Conservation (phyloP, 2,113 vertebrate species). For the Andinoacara biseriatus region DNA sequence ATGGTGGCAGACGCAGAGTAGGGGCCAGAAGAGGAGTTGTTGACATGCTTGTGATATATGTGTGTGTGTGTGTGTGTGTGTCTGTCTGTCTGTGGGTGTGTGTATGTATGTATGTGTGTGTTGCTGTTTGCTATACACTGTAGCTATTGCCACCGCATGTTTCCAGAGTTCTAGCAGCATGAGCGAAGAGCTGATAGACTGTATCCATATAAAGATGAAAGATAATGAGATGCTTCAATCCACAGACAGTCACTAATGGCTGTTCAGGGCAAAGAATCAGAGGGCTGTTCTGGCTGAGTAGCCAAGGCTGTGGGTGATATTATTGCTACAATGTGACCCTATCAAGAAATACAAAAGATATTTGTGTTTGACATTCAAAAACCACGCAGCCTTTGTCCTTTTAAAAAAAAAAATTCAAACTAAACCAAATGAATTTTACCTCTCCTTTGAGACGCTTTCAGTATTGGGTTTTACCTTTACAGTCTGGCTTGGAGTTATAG, state of each 20-base stretch:
- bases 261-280: slow-evolving; percentile 54
- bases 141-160: slow-evolving; percentile 27
- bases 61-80: not conserved
- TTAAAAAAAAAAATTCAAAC: not conserved
- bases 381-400: not conserved
- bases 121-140: not conserved
- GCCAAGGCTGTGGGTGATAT: slow-evolving; percentile 33
- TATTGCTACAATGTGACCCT: slow-evolving; percentile 44
- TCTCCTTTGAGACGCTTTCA: slow-evolving; percentile 19
- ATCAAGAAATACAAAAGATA: slow-evolving; percentile 40
- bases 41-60: slow-evolving; percentile 23
- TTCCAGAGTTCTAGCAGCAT: slow-evolving; percentile 30
- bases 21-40: slow-evolving; percentile 14
- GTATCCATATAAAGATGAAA: slow-evolving; percentile 61
- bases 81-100: not conserved
- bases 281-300: slow-evolving; percentile 55
- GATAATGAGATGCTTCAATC: slow-evolving; percentile 64
- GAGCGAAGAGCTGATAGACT: slow-evolving; percentile 53
- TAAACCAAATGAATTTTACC: slow-evolving; percentile 14
- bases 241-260: slow-evolving; percentile 66
- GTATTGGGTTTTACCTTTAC: slow-evolving; percentile 19
- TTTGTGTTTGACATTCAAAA: slow-evolving; percentile 63
- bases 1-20: slow-evolving; percentile 10
- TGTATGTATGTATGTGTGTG: not conserved
- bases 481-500: slow-evolving; percentile 27